Conservation (phyloP, 2,888 invertebrate species). For the Dryadula phaetusa region DNA sequence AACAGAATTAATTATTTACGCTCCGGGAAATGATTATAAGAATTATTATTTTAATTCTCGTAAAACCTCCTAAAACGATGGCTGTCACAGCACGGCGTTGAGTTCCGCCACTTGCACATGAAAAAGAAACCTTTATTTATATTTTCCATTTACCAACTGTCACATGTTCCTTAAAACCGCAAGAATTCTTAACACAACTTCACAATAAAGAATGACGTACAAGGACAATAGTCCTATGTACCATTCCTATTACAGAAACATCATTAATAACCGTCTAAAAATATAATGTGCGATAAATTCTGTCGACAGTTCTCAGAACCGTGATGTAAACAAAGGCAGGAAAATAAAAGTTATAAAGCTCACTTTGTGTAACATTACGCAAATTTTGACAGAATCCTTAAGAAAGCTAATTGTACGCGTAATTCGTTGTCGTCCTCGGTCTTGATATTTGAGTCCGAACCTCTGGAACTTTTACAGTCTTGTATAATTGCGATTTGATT, state of each 20-base stretch:
- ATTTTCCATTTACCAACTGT: not conserved
- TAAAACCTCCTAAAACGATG: too few relatives aligned
- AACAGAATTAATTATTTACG: too few relatives aligned
- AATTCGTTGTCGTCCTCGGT: conserved; percentile 8
- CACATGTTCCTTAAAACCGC: not conserved
- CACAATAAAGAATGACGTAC: not conserved
- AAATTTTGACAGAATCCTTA: conserved; percentile 13
- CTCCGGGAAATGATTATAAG: too few relatives aligned
- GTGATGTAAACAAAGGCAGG: conserved; percentile 3
- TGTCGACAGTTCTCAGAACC: not conserved
- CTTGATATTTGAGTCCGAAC: conserved; percentile 1
- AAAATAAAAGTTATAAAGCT: conserved; percentile 13
- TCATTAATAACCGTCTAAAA: conserved; percentile 9
- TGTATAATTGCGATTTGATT: not conserved
- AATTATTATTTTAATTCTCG: too few relatives aligned
- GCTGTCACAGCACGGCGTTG: too few relatives aligned
- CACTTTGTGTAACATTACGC: conserved; percentile 7
- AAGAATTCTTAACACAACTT: not conserved
- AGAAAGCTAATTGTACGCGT: conserved; percentile 4
- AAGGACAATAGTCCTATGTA: not conserved
- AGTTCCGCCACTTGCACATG: too few relatives aligned
- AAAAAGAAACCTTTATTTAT: too few relatives aligned
- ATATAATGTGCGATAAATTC: conserved; percentile 17
- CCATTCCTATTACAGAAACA: not conserved
- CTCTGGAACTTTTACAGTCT: not conserved